These are phyloP conservation scores for Collichthys lucidus DNA, from an alignment of 2,113 vertebrate genomes.

Conservation along the genomic window DNA sequence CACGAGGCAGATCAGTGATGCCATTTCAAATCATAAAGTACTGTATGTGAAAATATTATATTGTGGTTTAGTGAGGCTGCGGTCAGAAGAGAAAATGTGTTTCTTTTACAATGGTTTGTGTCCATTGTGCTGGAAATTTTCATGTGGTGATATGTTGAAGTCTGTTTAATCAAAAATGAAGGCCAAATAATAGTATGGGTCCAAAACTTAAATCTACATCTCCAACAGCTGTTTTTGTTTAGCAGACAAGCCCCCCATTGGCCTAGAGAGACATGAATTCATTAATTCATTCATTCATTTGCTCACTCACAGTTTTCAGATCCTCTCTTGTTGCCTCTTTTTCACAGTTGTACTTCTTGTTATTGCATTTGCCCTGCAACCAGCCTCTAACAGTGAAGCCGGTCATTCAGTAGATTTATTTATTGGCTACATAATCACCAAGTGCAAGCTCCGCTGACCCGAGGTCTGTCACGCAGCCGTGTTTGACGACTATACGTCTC, in stretches of 20 bases:
- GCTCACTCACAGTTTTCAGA: background rate
- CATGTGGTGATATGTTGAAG: background rate
- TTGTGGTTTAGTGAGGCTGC: no score
- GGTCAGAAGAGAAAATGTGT: no score
- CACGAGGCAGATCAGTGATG: background rate
- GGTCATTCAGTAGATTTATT: constrained; percentile 36
- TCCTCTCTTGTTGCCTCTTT: background rate
- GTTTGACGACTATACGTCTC: constrained; percentile 34
- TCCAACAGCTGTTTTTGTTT: background rate
- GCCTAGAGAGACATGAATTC: background rate
- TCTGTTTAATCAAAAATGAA: background rate
- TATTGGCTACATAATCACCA: constrained; percentile 31
- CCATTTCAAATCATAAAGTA: background rate
- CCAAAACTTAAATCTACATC: background rate
- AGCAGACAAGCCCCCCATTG: background rate
- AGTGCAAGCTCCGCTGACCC: constrained; percentile 41
- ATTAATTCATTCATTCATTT: no score
- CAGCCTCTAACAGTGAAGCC: constrained; percentile 6
- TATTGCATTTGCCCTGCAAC: background rate
- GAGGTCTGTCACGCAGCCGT: constrained; percentile 14
- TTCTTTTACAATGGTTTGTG: no score
- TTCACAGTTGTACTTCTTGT: background rate
- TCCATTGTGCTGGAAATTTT: no score
- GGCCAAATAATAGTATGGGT: background rate
- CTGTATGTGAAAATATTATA: background rate